Conservation (phyloP, 2,888 invertebrate genomes). For the Ochropleura leucogaster region DNA sequence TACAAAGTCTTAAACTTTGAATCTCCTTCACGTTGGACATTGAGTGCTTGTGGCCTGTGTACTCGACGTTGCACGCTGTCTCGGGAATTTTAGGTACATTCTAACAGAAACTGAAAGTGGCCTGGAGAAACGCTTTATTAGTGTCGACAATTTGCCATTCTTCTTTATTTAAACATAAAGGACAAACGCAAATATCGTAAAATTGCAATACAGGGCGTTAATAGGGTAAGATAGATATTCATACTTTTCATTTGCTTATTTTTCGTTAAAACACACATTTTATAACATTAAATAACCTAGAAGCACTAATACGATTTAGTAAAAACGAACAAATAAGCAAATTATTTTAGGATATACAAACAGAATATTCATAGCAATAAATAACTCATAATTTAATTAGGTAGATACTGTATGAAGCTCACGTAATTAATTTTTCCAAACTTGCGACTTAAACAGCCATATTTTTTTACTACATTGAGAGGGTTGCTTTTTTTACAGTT, state of each 20-base stretch:
- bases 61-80: background rate
- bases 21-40: constrained; percentile 23
- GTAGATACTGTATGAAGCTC: background rate
- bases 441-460: too few species aligned
- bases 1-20: constrained; percentile 35
- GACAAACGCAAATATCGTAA: background rate
- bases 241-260: background rate
- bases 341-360: background rate
- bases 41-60: constrained; percentile 31
- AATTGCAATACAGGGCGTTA: background rate
- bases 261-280: background rate
- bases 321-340: background rate
- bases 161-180: background rate
- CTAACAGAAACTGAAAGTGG: constrained; percentile 1
- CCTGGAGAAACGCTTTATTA: constrained; percentile 2
- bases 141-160: background rate
- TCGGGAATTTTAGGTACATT: constrained; percentile 6
- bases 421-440: background rate
- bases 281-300: background rate
- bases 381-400: background rate
- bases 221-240: background rate
- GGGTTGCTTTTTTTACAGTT: too few species aligned
- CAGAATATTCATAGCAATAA: background rate
- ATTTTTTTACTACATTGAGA: too few species aligned
- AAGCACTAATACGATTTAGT: background rate